A percentile compares a stretch with the other conserved stretches of the same genome.
Conservation (phyloP, 2,888 invertebrate genomes). For the Hyposoter didymator region DNA sequence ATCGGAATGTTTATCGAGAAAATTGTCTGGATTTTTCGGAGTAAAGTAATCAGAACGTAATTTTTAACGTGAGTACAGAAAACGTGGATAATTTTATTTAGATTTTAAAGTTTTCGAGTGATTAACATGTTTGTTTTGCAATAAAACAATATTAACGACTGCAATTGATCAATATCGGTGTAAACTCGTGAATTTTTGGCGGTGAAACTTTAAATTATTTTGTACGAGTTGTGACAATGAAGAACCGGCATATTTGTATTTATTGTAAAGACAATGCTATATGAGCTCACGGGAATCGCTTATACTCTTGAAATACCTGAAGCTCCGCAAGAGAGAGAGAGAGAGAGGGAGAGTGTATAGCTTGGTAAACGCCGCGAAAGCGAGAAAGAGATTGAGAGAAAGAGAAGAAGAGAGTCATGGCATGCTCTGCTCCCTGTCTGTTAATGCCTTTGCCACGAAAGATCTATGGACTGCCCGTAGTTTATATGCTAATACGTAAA, state of each 20-base stretch:
- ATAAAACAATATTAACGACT: not conserved
- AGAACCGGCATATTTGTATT: constrained; percentile 34
- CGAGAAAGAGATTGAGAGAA: constrained; percentile 37
- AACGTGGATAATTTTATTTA: not conserved
- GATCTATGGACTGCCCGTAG: constrained; percentile 84
- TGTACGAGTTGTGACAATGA: constrained; percentile 51
- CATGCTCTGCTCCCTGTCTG: constrained; percentile 79
- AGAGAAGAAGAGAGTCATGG: constrained; percentile 57
- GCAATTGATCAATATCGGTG: not conserved
- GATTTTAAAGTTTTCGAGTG: not conserved
- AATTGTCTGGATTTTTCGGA: not conserved
- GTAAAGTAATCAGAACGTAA: too few species aligned
- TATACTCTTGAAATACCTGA: constrained; percentile 74
- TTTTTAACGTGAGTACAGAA: too few species aligned
- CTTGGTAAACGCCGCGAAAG: constrained; percentile 11
- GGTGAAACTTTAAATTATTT: constrained; percentile 31
- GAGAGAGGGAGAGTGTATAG: not conserved
- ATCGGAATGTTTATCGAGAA: not conserved
- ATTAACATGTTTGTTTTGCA: not conserved
- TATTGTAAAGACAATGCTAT: constrained; percentile 30
- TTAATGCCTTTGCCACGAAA: constrained; percentile 83
- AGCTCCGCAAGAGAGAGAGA: constrained; percentile 47
- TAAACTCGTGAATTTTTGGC: not conserved
- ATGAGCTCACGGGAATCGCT: constrained; percentile 53
- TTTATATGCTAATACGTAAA: constrained; percentile 85